phyloP scores from a whole-genome alignment of 2,797 vertebrate genomes.

The Parauchenoglanis punctatus region DNA sequence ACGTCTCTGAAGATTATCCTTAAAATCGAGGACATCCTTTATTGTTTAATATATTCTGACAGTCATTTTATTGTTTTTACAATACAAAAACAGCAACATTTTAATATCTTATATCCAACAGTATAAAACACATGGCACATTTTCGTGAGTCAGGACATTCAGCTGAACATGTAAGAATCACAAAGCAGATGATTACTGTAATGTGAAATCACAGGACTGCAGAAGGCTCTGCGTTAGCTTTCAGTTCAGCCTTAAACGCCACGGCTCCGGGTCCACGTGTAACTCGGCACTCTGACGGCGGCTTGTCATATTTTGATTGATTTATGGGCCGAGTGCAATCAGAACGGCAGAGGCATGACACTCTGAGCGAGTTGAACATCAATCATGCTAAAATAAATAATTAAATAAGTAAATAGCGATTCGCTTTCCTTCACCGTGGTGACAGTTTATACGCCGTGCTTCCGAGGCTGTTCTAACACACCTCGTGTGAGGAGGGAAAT shows the following conservation, averaged over 20 bases:
- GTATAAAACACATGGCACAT: too few relatives aligned
- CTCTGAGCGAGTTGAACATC: neutral
- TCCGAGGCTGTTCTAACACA: neutral
- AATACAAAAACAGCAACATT: neutral
- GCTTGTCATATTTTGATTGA: slow-evolving; percentile 12
- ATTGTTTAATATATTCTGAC: neutral
- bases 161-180: neutral
- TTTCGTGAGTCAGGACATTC: neutral
- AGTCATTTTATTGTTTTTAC: neutral
- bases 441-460: neutral
- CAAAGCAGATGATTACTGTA: neutral
- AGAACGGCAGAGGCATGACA: slow-evolving; percentile 2
- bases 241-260: neutral
- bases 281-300: neutral
- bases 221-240: neutral
- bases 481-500: neutral
- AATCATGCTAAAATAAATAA: slow-evolving; percentile 5
- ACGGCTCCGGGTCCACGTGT: neutral
- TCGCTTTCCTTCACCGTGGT: neutral
- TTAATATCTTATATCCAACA: neutral
- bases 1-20: neutral
- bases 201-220: neutral
- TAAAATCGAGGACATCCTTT: neutral
- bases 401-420: neutral
- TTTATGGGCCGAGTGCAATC: slow-evolving; percentile 5